These are phyloP conservation scores for Phaenicophaeus curvirostris DNA, from an alignment of 2,797 vertebrate species.

Conservation along the genomic window DNA sequence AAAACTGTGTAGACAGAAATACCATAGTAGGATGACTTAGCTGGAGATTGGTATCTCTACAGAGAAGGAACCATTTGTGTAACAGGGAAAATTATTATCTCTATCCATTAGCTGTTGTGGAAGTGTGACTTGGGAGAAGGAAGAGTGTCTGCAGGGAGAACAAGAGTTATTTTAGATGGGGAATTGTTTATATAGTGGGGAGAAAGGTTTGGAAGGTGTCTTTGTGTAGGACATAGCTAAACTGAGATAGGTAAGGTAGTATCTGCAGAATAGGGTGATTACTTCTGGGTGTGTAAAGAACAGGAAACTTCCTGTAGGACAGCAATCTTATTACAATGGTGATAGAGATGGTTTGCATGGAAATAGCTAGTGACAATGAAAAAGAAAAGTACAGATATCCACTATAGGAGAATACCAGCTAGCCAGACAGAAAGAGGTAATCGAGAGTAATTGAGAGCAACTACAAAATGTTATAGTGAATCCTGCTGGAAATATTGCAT, in stretches of 20 bases:
- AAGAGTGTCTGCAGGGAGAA: not conserved
- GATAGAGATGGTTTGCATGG: not conserved
- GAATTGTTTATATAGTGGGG: not conserved
- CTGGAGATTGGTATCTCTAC: not conserved
- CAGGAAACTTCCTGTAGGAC: not conserved
- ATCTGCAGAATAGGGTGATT: not conserved
- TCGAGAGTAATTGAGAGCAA: not conserved
- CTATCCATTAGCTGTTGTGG: not conserved
- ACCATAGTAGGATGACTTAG: not conserved
- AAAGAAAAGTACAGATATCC: not conserved
- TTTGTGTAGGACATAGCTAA: not conserved
- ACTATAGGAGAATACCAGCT: not conserved
- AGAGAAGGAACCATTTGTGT: not conserved
- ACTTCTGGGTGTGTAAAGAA: not conserved
- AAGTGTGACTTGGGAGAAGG: not conserved
- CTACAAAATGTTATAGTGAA: not conserved
- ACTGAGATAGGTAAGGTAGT: not conserved
- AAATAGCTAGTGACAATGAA: not conserved
- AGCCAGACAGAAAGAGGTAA: not conserved
- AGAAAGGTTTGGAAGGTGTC: not conserved
- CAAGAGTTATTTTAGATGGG: not conserved
- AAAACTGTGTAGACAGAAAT: not conserved
- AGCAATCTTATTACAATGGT: not conserved
- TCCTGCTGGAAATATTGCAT: not conserved
- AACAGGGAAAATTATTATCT: not conserved